These are phyloP conservation scores for Lacanobia wlatinum DNA, from an alignment of 2,888 invertebrate species.

Conservation along the genomic window DNA sequence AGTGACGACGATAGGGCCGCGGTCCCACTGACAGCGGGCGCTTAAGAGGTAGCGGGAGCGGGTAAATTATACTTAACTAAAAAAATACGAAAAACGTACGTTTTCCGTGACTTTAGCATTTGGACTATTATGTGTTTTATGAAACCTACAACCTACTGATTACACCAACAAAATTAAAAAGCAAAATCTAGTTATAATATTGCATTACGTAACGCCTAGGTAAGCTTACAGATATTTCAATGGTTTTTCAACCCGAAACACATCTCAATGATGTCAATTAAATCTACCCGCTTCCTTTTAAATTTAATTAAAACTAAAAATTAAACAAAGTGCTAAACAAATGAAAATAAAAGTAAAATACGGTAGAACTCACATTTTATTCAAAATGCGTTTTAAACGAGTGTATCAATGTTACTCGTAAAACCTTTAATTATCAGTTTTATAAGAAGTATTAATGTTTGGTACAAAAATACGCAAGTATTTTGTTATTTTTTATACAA, in stretches of 20 bases:
- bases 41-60: constrained; percentile 57
- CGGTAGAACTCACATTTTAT: constrained; percentile 57
- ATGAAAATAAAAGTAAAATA: constrained; percentile 58
- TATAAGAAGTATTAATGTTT: constrained; percentile 71
- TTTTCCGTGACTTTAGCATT: background rate
- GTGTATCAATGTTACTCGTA: constrained; percentile 57
- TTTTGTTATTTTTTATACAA: constrained; percentile 74
- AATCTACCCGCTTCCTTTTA: constrained; percentile 57
- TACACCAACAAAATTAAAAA: constrained; percentile 2
- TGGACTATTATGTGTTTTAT: constrained; percentile 14
- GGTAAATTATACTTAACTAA: constrained; percentile 28
- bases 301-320: constrained; percentile 66
- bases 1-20: constrained; percentile 60
- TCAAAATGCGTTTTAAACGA: constrained; percentile 68
- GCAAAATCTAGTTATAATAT: background rate
- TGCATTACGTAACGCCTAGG: background rate
- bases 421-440: constrained; percentile 63
- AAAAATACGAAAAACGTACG: background rate
- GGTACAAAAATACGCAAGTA: constrained; percentile 82
- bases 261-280: constrained; percentile 1
- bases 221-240: background rate
- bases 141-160: constrained; percentile 19
- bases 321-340: constrained; percentile 62
- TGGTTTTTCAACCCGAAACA: background rate
- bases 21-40: constrained; percentile 57